Percentiles rank a stretch among this genome's conserved stretches.
Evolutionary conservation across 1,140 invertebrate species (phyloP).

Genomic region (Atta cephalotes): DNA sequence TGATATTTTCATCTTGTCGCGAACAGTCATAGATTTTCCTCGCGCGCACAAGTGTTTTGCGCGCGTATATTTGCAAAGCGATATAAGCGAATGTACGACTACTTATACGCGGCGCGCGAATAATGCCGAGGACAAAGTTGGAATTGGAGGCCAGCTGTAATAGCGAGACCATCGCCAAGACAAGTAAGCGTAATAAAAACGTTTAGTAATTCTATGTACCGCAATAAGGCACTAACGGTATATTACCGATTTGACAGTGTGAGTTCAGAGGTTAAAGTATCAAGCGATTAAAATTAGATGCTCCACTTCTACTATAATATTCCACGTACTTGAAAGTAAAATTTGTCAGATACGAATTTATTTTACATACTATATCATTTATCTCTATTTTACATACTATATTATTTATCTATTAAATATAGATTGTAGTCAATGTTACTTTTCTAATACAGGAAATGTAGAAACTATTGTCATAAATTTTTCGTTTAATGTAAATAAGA

Average conservation of each 20-base stretch:
- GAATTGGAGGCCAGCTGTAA: background rate
- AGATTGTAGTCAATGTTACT: background rate
- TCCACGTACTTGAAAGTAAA: background rate
- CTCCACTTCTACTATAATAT: background rate
- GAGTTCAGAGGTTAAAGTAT: background rate
- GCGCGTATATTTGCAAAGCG: slow-evolving; percentile 46
- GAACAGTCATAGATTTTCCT: slow-evolving; percentile 47
- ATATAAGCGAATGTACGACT: slow-evolving; percentile 12
- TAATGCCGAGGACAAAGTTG: slow-evolving; percentile 43
- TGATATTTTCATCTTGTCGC: slow-evolving; percentile 58
- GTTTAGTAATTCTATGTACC: slow-evolving; percentile 18
- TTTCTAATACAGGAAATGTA: background rate
- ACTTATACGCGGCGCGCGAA: background rate
- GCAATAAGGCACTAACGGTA: background rate
- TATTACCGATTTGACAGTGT: background rate
- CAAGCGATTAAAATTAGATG: background rate
- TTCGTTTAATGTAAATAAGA: background rate
- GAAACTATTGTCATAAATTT: background rate
- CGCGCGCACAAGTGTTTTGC: slow-evolving; percentile 16
- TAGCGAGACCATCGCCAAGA: background rate
- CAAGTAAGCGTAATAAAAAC: slow-evolving; percentile 47
- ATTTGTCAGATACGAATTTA: background rate
- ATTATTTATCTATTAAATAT: background rate
- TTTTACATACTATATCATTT: background rate
- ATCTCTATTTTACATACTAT: background rate